Evolutionary conservation across 2,113 vertebrate species (phyloP).

Genomic region (Leiothrix lutea): DNA sequence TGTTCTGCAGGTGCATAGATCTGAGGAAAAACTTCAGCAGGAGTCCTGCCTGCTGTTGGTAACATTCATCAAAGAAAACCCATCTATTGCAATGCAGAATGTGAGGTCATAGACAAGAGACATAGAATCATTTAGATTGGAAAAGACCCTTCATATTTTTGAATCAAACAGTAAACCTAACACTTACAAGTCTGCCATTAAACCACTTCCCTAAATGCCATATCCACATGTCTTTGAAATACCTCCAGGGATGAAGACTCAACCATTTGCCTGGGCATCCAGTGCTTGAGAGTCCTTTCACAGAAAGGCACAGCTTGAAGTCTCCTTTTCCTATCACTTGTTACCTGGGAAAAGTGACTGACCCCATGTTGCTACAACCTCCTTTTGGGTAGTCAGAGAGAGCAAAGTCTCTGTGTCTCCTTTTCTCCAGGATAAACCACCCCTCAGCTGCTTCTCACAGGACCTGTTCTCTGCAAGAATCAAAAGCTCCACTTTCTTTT

Average conservation of each 20-base stretch:
- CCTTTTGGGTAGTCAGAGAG: accelerated
- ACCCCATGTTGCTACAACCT: accelerated
- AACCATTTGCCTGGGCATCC: neutral
- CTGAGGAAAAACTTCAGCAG: neutral
- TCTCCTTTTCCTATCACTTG: neutral
- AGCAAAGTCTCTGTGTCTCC: neutral
- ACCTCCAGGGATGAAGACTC: neutral
- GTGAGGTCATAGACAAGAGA: neutral
- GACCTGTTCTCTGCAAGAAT: neutral
- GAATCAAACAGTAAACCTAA: neutral
- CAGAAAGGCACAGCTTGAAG: neutral
- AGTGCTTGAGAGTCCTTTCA: neutral
- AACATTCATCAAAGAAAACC: neutral
- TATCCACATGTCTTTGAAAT: neutral
- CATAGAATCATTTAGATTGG: neutral
- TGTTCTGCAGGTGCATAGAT: neutral
- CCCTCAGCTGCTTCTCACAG: neutral
- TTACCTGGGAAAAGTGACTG: neutral
- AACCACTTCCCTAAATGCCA: neutral
- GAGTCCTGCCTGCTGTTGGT: neutral
- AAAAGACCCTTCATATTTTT: neutral
- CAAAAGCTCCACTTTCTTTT: neutral
- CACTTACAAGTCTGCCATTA: neutral
- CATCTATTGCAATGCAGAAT: neutral
- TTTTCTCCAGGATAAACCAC: neutral